Evolutionary conservation across 2,113 vertebrate species (phyloP).

Genomic region (Petrocephalus microphthalmus): DNA sequence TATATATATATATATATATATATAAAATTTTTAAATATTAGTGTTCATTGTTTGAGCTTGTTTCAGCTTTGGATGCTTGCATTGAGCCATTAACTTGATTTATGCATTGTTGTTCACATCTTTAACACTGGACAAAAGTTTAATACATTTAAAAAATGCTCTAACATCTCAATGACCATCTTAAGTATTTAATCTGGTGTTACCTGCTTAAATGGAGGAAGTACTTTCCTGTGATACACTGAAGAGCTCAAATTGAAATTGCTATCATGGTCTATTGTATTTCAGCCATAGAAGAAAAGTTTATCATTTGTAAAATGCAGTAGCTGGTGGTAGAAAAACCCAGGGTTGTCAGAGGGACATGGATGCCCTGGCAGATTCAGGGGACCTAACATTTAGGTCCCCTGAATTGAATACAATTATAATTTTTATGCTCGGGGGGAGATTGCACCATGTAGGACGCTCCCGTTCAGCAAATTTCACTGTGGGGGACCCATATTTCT

Average conservation of each 20-base stretch:
- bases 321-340: background rate
- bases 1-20: no score
- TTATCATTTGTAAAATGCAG: background rate
- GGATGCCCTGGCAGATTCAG: background rate
- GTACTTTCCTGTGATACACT: background rate
- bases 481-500: background rate
- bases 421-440: background rate
- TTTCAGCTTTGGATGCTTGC: background rate
- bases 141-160: background rate
- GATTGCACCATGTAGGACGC: background rate
- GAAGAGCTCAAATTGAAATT: background rate
- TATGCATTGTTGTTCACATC: background rate
- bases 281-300: background rate
- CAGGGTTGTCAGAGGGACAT: background rate
- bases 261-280: background rate
- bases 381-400: background rate
- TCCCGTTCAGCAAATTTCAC: background rate
- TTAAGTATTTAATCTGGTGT: background rate
- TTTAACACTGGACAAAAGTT: background rate
- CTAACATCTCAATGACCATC: background rate
- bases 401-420: background rate
- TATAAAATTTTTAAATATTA: background rate
- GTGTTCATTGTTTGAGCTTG: background rate
- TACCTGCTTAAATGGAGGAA: background rate
- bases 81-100: background rate